These are phyloP conservation scores for Pseudomugil gertrudae DNA, from an alignment of 2,797 vertebrate species.

Conservation along the genomic window DNA sequence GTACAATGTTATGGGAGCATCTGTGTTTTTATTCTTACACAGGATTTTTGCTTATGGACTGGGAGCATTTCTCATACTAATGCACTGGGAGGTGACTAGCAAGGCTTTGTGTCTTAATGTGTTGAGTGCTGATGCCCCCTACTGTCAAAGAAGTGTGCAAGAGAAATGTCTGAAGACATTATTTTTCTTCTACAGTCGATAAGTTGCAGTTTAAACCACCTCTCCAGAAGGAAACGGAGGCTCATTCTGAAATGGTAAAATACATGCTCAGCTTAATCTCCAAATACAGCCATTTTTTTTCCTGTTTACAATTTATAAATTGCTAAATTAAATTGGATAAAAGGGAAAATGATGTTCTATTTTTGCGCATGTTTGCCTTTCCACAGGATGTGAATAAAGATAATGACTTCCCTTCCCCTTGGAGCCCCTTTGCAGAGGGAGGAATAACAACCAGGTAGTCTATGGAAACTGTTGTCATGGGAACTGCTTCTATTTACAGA, in stretches of 20 bases:
- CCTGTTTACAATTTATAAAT: not conserved
- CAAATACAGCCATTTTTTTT: not conserved
- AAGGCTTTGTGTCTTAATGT: conserved; percentile 24
- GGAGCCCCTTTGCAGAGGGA: conserved; percentile 92
- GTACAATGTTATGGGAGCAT: conserved; percentile 17
- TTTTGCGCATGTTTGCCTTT: conserved; percentile 48
- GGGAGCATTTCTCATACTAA: conserved; percentile 19
- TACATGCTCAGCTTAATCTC: not conserved
- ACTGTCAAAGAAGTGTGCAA: conserved; percentile 53
- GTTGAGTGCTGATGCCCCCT: conserved; percentile 66
- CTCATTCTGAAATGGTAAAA: conserved; percentile 92
- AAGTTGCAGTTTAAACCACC: conserved; percentile 95
- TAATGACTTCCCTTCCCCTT: conserved; percentile 89
- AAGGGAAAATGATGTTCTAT: conserved; percentile 13
- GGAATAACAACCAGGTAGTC: conserved; percentile 88
- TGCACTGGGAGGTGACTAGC: not conserved
- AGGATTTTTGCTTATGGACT: conserved; percentile 14
- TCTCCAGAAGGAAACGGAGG: conserved; percentile 93
- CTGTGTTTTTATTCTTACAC: conserved; percentile 16
- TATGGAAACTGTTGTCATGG: conserved; percentile 68
- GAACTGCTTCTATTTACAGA: conserved; percentile 45
- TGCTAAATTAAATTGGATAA: not conserved
- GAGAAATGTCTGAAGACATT: not conserved
- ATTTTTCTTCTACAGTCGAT: conserved; percentile 85
- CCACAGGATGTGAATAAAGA: conserved; percentile 89